Evolutionary conservation across 2,888 invertebrate species (phyloP).

Genomic region (Sycophila texana): DNA sequence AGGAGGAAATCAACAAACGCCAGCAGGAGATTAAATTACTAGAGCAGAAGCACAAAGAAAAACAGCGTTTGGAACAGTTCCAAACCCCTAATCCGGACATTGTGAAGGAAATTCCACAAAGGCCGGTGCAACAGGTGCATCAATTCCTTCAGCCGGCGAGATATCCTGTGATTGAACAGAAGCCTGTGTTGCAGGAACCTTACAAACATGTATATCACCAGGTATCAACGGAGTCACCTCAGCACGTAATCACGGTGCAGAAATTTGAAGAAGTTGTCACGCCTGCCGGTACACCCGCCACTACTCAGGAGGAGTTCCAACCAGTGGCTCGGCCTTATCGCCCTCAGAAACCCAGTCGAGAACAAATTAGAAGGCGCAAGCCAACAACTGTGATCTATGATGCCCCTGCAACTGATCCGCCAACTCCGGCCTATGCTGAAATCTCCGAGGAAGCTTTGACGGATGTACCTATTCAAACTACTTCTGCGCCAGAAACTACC

Average conservation of each 20-base stretch:
- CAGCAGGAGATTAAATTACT: constrained; percentile 65
- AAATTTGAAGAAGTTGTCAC: constrained; percentile 53
- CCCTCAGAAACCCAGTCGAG: constrained; percentile 62
- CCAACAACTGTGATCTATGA: constrained; percentile 60
- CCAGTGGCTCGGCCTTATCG: constrained; percentile 61
- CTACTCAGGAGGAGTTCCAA: constrained; percentile 54
- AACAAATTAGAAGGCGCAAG: constrained; percentile 64
- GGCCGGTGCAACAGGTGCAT: neutral
- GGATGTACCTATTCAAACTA: constrained; percentile 64
- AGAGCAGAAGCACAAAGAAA: constrained; percentile 62
- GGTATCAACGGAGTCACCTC: constrained; percentile 56
- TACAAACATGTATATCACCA: constrained; percentile 47
- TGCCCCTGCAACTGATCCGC: constrained; percentile 59
- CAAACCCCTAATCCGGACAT: constrained; percentile 37
- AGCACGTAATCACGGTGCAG: constrained; percentile 58
- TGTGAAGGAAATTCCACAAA: constrained; percentile 30
- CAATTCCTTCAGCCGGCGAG: constrained; percentile 33
- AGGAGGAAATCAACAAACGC: constrained; percentile 65
- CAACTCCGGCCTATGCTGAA: constrained; percentile 44
- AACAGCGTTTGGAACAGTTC: constrained; percentile 41
- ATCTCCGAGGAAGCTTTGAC: constrained; percentile 59
- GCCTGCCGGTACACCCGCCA: constrained; percentile 15
- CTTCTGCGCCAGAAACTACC: constrained; percentile 59
- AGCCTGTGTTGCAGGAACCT: constrained; percentile 40
- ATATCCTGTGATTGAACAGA: constrained; percentile 19